Evolutionary conservation across 2,888 invertebrate species (phyloP).

Genomic region (Polydrusus cervinus): DNA sequence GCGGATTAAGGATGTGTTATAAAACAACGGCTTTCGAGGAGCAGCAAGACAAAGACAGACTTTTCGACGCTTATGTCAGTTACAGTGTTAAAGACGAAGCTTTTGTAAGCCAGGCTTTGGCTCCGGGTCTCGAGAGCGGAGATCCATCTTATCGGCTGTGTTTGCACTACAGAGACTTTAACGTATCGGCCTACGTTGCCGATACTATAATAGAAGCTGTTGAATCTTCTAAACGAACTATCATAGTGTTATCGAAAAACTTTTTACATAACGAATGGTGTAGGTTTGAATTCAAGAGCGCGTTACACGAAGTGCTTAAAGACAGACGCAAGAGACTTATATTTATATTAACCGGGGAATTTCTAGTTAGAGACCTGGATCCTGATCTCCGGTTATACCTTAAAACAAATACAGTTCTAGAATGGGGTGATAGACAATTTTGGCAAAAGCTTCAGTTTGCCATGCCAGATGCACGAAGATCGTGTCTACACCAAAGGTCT

Average conservation of each 20-base stretch:
- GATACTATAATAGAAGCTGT: constrained; percentile 95
- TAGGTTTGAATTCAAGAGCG: constrained; percentile 92
- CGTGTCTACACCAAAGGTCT: constrained; percentile 78
- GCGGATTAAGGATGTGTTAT: constrained; percentile 90
- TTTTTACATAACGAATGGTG: constrained; percentile 97
- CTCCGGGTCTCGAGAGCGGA: constrained; percentile 88
- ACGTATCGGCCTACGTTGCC: constrained; percentile 89
- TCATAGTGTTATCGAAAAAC: constrained; percentile 92
- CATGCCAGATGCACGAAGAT: constrained; percentile 85
- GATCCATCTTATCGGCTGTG: constrained; percentile 90
- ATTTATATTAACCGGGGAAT: constrained; percentile 91
- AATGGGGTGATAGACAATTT: constrained; percentile 95
- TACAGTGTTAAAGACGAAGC: constrained; percentile 95
- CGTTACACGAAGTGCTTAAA: constrained; percentile 91
- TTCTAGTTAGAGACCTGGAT: constrained; percentile 91
- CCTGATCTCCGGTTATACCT: constrained; percentile 92
- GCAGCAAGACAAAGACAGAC: constrained; percentile 86
- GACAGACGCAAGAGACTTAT: constrained; percentile 90
- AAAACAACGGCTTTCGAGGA: constrained; percentile 87
- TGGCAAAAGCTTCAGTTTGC: constrained; percentile 97
- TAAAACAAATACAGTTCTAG: constrained; percentile 92
- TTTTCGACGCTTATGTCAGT: constrained; percentile 96
- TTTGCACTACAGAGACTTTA: constrained; percentile 93
- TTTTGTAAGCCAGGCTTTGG: constrained; percentile 91
- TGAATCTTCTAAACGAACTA: constrained; percentile 90